These are phyloP conservation scores for Oreonectes daqikongensis DNA, from an alignment of 2,797 vertebrate species.

Conservation along the genomic window DNA sequence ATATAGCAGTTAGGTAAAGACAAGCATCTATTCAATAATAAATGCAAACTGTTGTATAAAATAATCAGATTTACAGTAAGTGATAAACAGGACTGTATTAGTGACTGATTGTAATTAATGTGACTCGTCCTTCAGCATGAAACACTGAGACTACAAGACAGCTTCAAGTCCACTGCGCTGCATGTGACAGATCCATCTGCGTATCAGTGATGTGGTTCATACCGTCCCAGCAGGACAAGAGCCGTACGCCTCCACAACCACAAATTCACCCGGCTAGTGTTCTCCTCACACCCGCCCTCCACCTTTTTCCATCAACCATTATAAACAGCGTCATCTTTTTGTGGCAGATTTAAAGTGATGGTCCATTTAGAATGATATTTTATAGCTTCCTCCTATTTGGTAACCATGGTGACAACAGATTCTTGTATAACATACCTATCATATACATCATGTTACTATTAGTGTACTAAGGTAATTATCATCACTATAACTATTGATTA, in stretches of 20 bases:
- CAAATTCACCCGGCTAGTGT: conserved; percentile 21
- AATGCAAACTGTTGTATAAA: neutral
- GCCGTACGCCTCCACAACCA: conserved; percentile 18
- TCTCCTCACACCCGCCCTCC: neutral
- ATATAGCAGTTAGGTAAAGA: neutral
- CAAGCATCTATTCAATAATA: neutral
- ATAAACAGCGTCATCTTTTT: conserved; percentile 72
- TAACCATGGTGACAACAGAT: neutral
- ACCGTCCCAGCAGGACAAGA: conserved; percentile 44
- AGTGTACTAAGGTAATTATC: neutral
- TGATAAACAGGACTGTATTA: too few species aligned
- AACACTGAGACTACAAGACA: conserved; percentile 20
- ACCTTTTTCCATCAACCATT: conserved; percentile 9
- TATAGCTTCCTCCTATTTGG: neutral
- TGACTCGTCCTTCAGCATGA: neutral
- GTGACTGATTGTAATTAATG: neutral
- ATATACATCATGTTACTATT: neutral
- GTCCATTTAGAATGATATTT: conserved; percentile 1
- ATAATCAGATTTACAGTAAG: neutral
- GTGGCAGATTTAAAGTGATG: conserved; percentile 70
- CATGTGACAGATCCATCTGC: conserved; percentile 46
- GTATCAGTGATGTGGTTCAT: conserved; percentile 8
- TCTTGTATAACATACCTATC: too few species aligned
- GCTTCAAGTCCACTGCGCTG: conserved; percentile 5
- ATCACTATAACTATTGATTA: neutral